Base-by-base conservation (phyloP, 2,888 invertebrate species). In the Ceraclea dissimilis region DNA sequence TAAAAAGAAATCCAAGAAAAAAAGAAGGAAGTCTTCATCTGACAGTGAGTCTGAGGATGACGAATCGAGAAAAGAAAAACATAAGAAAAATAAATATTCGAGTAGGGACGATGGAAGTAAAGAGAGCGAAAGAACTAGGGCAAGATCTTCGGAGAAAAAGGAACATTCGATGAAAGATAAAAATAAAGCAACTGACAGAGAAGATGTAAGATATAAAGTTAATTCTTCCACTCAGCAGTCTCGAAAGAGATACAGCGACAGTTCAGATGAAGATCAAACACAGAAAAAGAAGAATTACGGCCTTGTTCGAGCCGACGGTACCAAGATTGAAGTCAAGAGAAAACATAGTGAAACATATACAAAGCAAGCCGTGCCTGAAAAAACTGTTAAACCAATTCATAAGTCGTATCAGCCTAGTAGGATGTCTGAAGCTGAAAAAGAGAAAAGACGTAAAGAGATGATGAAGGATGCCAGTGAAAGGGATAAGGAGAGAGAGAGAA, bases 371-470 rank as follows among this genome's bases (percentile, higher is more conserved):
- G 26, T 18, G 11, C 19, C 55, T 2, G 44, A 20, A 16, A 54
- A 57, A 51, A 8, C 57, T 63, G 61, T 62, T 65, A 57, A 67
- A 70, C 58, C 71, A 20, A 55, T 47, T 55, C 53, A 57, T 13
- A 55, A 52, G 49, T 55, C 53, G 2, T 44, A 51, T 18, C 50
- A 54, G 2, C 55, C 49, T 31, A 56, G 48, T 26, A 19, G 69
- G 62, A 68, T 84, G 4, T 76, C 79, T 13, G 82, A 82, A 54
- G 79, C 78, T 60, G 89, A 90, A 66, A 84, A 83, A 63, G 87
- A 92, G 67, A 76, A 75, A 57, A 79, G 82, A 44, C 78, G 88
- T 47, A 78, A 75, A 50, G 91, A 89, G 70, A 95, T 95, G 95
- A 85, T 86, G 79, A 77, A 81, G 10, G 90, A 93, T 68, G 94